Base-by-base conservation (phyloP, 1,140 invertebrate genomes). In the Cotesia chilonis region DNA sequence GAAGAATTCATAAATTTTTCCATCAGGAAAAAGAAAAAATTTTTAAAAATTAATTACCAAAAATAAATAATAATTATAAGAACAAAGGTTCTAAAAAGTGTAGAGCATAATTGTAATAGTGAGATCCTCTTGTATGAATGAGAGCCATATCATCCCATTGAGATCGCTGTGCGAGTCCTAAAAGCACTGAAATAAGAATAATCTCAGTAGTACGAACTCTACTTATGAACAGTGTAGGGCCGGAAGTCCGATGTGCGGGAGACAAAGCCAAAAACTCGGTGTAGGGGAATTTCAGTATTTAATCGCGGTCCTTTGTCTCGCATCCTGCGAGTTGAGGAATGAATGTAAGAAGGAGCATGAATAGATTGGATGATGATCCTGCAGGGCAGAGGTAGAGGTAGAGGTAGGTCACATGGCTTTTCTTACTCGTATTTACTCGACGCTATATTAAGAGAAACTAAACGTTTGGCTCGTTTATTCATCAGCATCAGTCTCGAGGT, bases 291-390 rank as follows among this genome's bases (percentile, higher is more conserved):
- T 36, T 35, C 84, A 85, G 81, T 85, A 84, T 86, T 87, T 87
- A 84, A 87, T 86, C 83, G 82, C 74, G 68, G 74, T 75, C 84
- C 76, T 85, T 87, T 87, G 85, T 87, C 84, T 86, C 83, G 84
- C 81, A 85, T 87, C 84, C 84, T 87, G 85, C 83, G 80, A 82
- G 83, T 80, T 47, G 52, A 51, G 76, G 66, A 78, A 79, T 84
- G 84, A 85, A 85, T 84, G 78, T 79, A 79, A 83, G 78, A 60
- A 79, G 78, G 63, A 79, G 75, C 65, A 68, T 75, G 83, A 87
- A 87, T 85, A 87, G 86, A 87, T 87, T 84, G 83, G 85, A 87
- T 86, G 85, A 87, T 86, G 85, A 87, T 86, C 83, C 85, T 83
- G 28, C 28, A 28, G 28, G 1, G 28, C 28, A 28, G 28, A 28